Evolutionary conservation across 1,140 invertebrate species (phyloP), one percentile per base, ranked within the genome.

Genomic region (Leguminivora glycinivorella): DNA sequence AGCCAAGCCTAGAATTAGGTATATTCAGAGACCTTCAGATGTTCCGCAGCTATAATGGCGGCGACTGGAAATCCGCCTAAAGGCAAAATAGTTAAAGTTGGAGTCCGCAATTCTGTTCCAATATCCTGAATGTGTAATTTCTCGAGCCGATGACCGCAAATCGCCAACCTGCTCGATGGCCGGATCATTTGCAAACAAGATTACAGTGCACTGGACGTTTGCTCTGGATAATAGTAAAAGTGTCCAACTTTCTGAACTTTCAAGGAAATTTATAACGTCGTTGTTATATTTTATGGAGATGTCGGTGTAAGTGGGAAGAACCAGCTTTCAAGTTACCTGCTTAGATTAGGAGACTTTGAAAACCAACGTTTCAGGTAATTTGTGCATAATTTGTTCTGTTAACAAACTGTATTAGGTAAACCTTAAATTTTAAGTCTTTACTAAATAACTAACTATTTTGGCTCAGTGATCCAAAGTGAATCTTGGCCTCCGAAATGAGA

Each of bases 81-180:
- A n/a, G 58, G 58, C 26, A 31, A 9, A 34, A 63, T 29, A 63
- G 58, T 31, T 63, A 63, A 63, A 29, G 25, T 22, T 60, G 24
- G 25, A 63, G 25, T 34, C 25, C 26, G 1, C 25, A 29, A 26
- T 31, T 63, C 25, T 63, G 58, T 63, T 63, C 58, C n/a, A 29
- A 63, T 63, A 58, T 58, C 17, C 47, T 58, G 25, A 29, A 4
- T 63, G 73, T 80, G 79, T 76, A 85, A 83, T 82, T 85, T 82
- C 81, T 82, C 75, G 75, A 79, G 79, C 72, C 83, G 77, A 77
- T 82, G 81, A 81, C 82, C 84, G 74, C 81, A 81, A 84, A 83
- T 78, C 73, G 58, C 70, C 70, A 80, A 84, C 79, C 77, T 83
- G 82, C 78, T 82, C 74, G 72, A 77, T 79, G 76, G 73, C 78